These are phyloP conservation scores for Andricus grossulariae DNA, from an alignment of 1,140 invertebrate genomes.

Conservation along the genomic window DNA sequence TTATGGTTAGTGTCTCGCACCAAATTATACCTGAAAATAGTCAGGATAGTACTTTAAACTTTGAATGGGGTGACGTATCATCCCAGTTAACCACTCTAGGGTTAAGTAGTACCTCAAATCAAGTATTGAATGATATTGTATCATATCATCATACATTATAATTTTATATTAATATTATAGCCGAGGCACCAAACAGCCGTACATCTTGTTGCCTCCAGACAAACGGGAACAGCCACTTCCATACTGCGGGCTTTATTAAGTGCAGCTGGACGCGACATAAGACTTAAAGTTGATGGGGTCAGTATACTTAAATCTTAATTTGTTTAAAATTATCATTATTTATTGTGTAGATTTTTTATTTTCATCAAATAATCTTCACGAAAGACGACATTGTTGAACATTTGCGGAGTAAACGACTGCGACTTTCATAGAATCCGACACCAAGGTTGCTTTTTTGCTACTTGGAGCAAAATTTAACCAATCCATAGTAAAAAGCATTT, in stretches of 20 bases:
- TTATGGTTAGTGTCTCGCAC: too few relatives aligned
- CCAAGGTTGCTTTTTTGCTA: too few relatives aligned
- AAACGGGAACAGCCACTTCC: constrained; percentile 92
- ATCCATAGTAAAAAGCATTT: too few relatives aligned
- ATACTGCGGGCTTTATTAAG: constrained; percentile 89
- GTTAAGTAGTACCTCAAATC: too few relatives aligned
- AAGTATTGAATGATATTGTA: neutral
- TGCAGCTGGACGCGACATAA: constrained; percentile 91
- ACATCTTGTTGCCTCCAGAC: constrained; percentile 92
- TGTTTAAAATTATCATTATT: constrained; percentile 10
- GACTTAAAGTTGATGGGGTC: constrained; percentile 90
- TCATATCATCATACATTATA: constrained; percentile 30
- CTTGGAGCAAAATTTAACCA: too few relatives aligned
- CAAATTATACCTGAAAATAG: too few relatives aligned
- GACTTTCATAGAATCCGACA: too few relatives aligned
- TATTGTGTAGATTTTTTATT: constrained; percentile 36
- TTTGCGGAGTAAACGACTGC: too few relatives aligned
- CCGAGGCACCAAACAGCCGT: constrained; percentile 90
- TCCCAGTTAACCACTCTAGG: too few relatives aligned
- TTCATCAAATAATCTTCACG: constrained; percentile 26
- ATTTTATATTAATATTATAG: constrained; percentile 68
- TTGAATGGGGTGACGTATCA: too few relatives aligned
- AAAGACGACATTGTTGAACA: too few relatives aligned
- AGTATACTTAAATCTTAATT: constrained; percentile 66
- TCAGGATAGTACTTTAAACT: too few relatives aligned